phyloP scores from a whole-genome alignment of 1,140 invertebrate species.

The Ruditapes philippinarum region DNA sequence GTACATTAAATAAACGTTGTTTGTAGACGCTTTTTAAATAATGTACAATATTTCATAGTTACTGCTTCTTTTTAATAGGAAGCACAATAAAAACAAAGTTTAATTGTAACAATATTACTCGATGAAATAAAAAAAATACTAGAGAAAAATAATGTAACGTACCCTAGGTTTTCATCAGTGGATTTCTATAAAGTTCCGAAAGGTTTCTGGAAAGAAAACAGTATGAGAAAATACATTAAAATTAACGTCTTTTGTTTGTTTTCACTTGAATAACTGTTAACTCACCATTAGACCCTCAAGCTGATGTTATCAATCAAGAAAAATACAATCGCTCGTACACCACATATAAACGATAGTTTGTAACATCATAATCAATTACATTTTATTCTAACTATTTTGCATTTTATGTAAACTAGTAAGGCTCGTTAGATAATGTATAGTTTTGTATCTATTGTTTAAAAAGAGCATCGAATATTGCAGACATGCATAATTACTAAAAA shows the following conservation, averaged over 20 bases:
- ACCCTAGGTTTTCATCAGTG: neutral
- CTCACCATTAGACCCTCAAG: neutral
- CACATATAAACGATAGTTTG: neutral
- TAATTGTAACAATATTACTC: no score
- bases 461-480: no score
- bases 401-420: neutral
- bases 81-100: no score
- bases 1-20: no score
- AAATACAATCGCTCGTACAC: neutral
- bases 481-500: neutral
- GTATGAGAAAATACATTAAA: neutral
- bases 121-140: no score
- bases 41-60: no score
- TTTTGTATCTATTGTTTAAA: neutral
- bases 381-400: slow-evolving; percentile 18
- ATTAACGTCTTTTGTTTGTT: slow-evolving; percentile 16
- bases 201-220: neutral
- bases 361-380: neutral
- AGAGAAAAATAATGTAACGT: neutral
- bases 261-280: slow-evolving; percentile 22
- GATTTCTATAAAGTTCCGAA: slow-evolving; percentile 8
- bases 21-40: no score
- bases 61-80: no score
- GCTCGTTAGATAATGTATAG: neutral
- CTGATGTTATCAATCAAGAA: neutral